phyloP scores from a whole-genome alignment of 2,797 vertebrate genomes.

The Sitta carolinensis region DNA sequence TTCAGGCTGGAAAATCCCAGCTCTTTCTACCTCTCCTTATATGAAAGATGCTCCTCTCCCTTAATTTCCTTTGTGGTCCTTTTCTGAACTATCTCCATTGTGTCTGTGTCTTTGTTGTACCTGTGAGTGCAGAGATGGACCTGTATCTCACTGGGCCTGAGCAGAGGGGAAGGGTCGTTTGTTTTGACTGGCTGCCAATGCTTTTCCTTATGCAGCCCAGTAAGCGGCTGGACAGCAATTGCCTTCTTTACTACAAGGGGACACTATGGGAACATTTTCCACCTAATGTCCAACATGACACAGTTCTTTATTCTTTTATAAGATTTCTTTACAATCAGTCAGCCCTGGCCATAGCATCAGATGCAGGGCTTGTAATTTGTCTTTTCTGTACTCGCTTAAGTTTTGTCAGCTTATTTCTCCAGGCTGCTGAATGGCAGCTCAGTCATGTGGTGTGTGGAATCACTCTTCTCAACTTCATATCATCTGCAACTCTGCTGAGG shows the following conservation, averaged over 20 bases:
- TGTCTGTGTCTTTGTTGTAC: background rate
- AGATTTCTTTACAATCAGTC: background rate
- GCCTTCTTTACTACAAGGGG: background rate
- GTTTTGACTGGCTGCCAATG: background rate
- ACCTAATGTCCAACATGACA: background rate
- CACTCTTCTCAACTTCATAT: background rate
- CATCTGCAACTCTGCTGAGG: background rate
- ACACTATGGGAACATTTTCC: background rate
- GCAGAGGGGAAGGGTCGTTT: background rate
- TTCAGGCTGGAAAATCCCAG: background rate
- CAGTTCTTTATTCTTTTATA: background rate
- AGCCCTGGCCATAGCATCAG: background rate
- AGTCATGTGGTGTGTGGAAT: background rate
- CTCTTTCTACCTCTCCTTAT: background rate
- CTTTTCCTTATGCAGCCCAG: background rate
- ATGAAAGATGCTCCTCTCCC: background rate
- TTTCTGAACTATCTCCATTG: background rate
- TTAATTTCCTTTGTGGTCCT: background rate
- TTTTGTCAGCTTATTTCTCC: background rate
- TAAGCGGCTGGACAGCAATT: background rate
- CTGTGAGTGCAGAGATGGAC: background rate
- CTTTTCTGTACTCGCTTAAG: background rate
- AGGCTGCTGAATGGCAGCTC: background rate
- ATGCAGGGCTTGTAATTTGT: background rate
- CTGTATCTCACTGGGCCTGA: no score